phyloP scores from a whole-genome alignment of 2,113 vertebrate genomes.

The Hemichromis elongatus region DNA sequence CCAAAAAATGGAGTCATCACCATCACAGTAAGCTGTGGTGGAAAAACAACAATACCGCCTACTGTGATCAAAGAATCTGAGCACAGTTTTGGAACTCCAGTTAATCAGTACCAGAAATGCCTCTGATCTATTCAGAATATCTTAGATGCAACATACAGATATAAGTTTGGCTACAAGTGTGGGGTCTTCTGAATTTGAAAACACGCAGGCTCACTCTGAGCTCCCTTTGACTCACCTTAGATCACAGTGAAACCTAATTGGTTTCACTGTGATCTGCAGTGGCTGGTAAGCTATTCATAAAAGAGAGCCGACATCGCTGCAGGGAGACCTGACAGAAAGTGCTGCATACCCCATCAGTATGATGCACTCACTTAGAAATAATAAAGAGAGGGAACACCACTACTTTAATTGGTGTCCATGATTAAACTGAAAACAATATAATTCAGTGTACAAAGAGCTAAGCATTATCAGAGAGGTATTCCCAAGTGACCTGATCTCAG shows the following conservation, averaged over 20 bases:
- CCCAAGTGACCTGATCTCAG: constrained; percentile 1
- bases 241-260: constrained; percentile 39
- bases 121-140: constrained; percentile 10
- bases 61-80: constrained; percentile 9
- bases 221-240: constrained; percentile 55
- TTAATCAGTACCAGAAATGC: constrained; percentile 21
- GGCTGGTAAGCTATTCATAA: constrained; percentile 61
- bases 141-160: background rate
- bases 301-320: constrained; percentile 29
- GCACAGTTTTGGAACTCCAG: background rate
- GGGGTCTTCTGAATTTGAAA: constrained; percentile 25
- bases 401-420: constrained; percentile 10
- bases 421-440: constrained; percentile 18
- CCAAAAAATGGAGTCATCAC: background rate
- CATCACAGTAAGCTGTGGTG: background rate
- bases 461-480: constrained; percentile 1
- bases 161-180: background rate
- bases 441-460: background rate
- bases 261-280: constrained; percentile 57
- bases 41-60: background rate
- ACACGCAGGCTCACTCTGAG: constrained; percentile 14
- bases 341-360: background rate
- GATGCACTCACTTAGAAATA: constrained; percentile 33
- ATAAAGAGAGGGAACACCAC: background rate
- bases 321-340: constrained; percentile 26